Conservation (phyloP, 2,888 invertebrate genomes). For the Habrosyne pyritoides region DNA sequence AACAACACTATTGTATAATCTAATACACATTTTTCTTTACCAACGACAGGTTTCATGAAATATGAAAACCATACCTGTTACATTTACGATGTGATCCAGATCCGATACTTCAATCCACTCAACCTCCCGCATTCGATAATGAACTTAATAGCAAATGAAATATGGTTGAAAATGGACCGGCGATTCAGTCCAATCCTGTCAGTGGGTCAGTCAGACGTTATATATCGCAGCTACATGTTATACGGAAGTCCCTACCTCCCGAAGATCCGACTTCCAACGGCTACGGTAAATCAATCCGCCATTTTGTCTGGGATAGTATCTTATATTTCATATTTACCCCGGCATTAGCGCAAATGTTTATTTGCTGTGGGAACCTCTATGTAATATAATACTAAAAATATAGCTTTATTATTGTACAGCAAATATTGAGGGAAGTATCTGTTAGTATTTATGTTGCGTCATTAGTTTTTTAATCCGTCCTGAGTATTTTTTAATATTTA, state of each 20-base stretch:
- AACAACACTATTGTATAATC: conserved; percentile 14
- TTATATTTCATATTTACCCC: conserved; percentile 63
- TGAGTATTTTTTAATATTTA: too few relatives aligned
- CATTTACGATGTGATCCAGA: conserved; percentile 47
- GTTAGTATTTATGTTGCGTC: too few relatives aligned
- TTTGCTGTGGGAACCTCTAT: conserved; percentile 38
- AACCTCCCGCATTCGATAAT: conserved; percentile 36
- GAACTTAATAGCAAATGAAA: conserved; percentile 40
- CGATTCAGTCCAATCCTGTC: conserved; percentile 33
- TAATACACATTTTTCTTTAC: conserved; percentile 31
- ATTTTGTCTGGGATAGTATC: conserved; percentile 43
- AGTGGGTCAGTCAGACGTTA: conserved; percentile 28
- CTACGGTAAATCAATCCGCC: conserved; percentile 63
- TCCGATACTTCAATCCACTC: conserved; percentile 51
- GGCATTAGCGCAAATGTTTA: conserved; percentile 59
- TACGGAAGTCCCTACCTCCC: conserved; percentile 39
- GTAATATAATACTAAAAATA: conserved; percentile 45
- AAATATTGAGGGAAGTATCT: not conserved
- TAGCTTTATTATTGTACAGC: conserved; percentile 31
- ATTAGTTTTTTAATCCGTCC: too few relatives aligned
- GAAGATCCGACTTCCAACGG: conserved; percentile 51
- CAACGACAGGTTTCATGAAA: conserved; percentile 40
- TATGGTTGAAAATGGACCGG: conserved; percentile 43
- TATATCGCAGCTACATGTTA: conserved; percentile 24
- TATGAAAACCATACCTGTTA: conserved; percentile 52